These are phyloP conservation scores for Myiopsitta monachus DNA, from an alignment of 2,113 vertebrate species.

Conservation along the genomic window DNA sequence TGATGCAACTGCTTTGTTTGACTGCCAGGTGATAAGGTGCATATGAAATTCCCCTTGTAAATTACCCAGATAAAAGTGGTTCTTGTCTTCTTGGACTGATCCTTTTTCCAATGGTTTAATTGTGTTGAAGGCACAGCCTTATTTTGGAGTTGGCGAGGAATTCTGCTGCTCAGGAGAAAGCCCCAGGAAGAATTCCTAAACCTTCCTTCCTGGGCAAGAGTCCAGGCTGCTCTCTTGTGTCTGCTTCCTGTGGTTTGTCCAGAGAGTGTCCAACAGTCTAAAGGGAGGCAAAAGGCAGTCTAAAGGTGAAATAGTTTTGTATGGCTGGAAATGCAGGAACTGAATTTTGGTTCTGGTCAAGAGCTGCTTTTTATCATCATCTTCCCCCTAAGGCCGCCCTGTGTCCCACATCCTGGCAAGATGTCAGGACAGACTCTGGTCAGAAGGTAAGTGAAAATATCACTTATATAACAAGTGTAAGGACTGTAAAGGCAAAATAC, in stretches of 20 bases:
- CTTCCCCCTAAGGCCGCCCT: neutral
- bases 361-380: neutral
- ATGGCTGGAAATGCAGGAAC: neutral
- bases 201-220: neutral
- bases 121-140: neutral
- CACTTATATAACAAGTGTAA: neutral
- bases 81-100: conserved; percentile 56
- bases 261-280: rapidly evolving
- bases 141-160: conserved; percentile 1
- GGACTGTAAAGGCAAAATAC: neutral
- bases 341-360: neutral
- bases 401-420: neutral
- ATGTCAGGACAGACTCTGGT: neutral
- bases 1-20: conserved; percentile 54
- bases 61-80: conserved; percentile 66
- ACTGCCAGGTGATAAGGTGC: conserved; percentile 74
- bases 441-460: neutral
- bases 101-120: conserved; percentile 41
- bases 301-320: neutral
- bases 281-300: neutral
- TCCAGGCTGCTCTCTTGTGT: neutral
- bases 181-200: neutral
- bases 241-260: neutral
- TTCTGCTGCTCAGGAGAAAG: neutral
- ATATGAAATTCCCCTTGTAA: conserved; percentile 68